A percentile compares a stretch with the other conserved stretches of the same genome.
Evolutionary conservation across 92 coral and sea anemone species (phyloP).

Genomic region (Actinostola sp.): DNA sequence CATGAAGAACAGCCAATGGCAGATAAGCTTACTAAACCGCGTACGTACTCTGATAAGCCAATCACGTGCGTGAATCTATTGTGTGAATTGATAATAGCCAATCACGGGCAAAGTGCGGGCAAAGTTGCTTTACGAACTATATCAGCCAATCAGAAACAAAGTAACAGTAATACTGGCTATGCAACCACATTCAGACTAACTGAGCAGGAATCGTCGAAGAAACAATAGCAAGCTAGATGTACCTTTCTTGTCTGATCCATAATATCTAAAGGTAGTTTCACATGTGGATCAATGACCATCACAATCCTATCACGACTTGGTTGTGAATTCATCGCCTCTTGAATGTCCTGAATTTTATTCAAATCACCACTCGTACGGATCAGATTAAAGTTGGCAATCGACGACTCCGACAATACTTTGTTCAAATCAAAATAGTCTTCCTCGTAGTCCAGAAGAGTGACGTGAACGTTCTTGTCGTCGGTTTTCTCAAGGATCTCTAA

Average conservation of each 20-base stretch:
- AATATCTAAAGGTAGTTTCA: conserved; percentile 40
- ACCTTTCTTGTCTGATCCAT: conserved; percentile 47
- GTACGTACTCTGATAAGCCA: no score
- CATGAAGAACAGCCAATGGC: no score
- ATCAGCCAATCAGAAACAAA: no score
- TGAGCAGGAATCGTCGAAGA: no score
- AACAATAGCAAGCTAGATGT: background rate
- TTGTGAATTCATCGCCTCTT: background rate
- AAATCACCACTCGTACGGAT: background rate
- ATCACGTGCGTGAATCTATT: no score
- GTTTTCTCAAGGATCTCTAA: conserved; percentile 18
- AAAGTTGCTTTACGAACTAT: no score
- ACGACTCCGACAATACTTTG: background rate
- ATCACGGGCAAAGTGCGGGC: no score
- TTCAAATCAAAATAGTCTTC: background rate
- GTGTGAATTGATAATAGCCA: no score
- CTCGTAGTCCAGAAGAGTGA: conserved; percentile 25
- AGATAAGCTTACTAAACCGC: no score
- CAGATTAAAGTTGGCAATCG: conserved; percentile 1
- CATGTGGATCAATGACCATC: conserved; percentile 12
- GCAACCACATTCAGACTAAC: no score
- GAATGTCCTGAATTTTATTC: background rate
- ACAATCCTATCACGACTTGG: background rate
- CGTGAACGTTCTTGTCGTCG: conserved; percentile 15
- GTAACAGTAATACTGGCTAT: no score